phyloP scores from a whole-genome alignment of 2,888 invertebrate species.

The Chirona hameri region DNA sequence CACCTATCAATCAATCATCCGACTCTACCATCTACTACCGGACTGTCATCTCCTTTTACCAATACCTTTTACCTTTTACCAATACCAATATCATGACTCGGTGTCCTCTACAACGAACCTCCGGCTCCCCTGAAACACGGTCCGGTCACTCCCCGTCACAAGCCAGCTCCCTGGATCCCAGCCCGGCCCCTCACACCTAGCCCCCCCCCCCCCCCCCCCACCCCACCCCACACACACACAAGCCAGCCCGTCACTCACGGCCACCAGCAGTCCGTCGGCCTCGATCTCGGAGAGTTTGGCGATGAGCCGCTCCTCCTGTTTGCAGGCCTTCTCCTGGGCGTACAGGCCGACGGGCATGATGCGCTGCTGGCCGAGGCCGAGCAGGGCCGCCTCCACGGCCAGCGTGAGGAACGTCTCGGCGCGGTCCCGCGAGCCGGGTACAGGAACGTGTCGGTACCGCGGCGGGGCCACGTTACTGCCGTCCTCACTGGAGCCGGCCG shows the following conservation, averaged over 20 bases:
- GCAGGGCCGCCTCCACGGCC: constrained; percentile 71
- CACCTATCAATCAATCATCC: too few relatives aligned
- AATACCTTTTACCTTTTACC: too few relatives aligned
- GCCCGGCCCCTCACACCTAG: constrained; percentile 72
- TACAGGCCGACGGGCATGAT: constrained; percentile 74
- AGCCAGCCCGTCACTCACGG: constrained; percentile 55
- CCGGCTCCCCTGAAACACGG: too few relatives aligned
- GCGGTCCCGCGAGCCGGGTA: constrained; percentile 68
- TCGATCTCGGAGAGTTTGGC: constrained; percentile 71
- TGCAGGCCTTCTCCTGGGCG: constrained; percentile 68
- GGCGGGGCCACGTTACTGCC: constrained; percentile 47
- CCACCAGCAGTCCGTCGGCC: constrained; percentile 65
- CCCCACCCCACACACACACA: constrained; percentile 53
- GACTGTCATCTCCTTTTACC: too few relatives aligned
- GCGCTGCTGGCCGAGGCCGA: constrained; percentile 73
- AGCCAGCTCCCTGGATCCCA: constrained; percentile 47
- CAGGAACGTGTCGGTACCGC: constrained; percentile 68
- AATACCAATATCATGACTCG: too few relatives aligned
- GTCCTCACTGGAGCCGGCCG: constrained; percentile 27
- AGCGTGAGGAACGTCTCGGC: constrained; percentile 65
- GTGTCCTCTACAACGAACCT: too few relatives aligned
- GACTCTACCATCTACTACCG: too few relatives aligned
- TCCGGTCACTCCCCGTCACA: too few relatives aligned
- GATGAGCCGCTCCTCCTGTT: constrained; percentile 73
- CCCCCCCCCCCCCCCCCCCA: constrained; percentile 49